Evolutionary conservation across 2,888 invertebrate genomes (phyloP), one percentile per base, ranked within the genome.

Genomic region (Drosophila fungiperda): DNA sequence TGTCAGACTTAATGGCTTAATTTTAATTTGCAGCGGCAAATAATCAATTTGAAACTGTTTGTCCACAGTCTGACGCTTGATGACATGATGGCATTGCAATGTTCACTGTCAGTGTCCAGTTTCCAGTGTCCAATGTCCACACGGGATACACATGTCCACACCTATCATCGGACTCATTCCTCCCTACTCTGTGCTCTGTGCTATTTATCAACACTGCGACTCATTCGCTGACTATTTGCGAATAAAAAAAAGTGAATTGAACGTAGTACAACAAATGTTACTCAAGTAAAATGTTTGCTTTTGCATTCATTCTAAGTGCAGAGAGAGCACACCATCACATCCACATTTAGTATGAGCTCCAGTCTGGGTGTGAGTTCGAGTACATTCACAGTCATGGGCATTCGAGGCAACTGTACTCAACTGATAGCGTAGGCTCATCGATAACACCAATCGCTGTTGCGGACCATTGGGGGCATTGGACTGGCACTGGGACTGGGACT

Each of bases 211-310:
- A 79, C 76, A 65, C 50, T 53, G 53, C 55, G 53, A 54, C 53
- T 55, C 60, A 55, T 40, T 64, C 59, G 58, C 36, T 36, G 71
- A 65, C 79, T 86, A 75, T 86, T 86, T 86, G 87, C 80, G 57
- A 48, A 65, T 40, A 60, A 57, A 38, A 32, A 63, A 65, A 59
- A 64, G 38, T 67, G 59, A 64, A 60, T 59, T 69, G 71, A 67
- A 42, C 63, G 62, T 67, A 68, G 63, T 66, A 75, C 60, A 81
- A 75, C 78, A 80, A 86, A 83, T 78, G 80, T 77, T 82, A 73
- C 82, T 90, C 83, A 84, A 87, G 89, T 85, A 83, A 88, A 91
- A 83, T 91, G 90, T 91, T 91, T 91, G 80, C 78, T 87, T 88
- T 89, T 80, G 68, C 76, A 71, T 78, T 69, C 84, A 78, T 76